Percentiles rank a stretch among this genome's conserved stretches.
Evolutionary conservation across 2,888 invertebrate species (phyloP).

Genomic region (Leptarthrus brevirostris): DNA sequence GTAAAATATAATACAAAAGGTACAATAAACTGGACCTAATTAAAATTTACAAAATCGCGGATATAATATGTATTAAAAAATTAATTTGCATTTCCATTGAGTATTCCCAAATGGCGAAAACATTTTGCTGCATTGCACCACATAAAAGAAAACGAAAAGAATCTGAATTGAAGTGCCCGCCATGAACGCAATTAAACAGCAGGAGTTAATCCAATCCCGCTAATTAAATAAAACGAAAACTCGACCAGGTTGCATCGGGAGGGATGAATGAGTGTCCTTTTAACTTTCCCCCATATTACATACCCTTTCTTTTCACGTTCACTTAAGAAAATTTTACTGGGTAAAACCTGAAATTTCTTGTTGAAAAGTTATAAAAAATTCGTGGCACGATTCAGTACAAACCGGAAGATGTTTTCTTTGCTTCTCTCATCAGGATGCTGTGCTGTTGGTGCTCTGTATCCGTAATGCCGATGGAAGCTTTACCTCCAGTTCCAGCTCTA

Average conservation of each 20-base stretch:
- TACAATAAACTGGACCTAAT: slow-evolving; percentile 19
- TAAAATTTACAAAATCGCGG: slow-evolving; percentile 25
- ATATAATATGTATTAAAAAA: too few relatives aligned
- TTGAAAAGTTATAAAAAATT: slow-evolving; percentile 49
- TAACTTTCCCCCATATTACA: slow-evolving; percentile 20
- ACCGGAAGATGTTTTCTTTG: slow-evolving; percentile 52
- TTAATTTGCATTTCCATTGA: slow-evolving; percentile 37
- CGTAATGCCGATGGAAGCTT: slow-evolving; percentile 20
- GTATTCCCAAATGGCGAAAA: slow-evolving; percentile 6
- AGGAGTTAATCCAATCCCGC: slow-evolving; percentile 42
- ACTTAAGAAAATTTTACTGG: slow-evolving; percentile 18
- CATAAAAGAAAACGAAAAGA: slow-evolving; percentile 31
- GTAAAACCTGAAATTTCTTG: slow-evolving; percentile 32
- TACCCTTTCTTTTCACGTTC: slow-evolving; percentile 20
- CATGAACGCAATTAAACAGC: slow-evolving; percentile 24
- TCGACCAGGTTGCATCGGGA: slow-evolving; percentile 27
- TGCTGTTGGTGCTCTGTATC: slow-evolving; percentile 41
- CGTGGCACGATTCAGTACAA: slow-evolving; percentile 50
- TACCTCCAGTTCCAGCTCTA: too few relatives aligned
- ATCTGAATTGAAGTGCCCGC: neutral
- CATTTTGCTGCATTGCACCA: slow-evolving; percentile 41
- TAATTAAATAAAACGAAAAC: slow-evolving; percentile 47
- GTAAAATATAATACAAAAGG: neutral
- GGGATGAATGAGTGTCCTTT: slow-evolving; percentile 31
- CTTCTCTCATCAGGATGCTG: slow-evolving; percentile 23